Conservation (phyloP, 2,113 vertebrate genomes). For the Campylomormyrus numenius region DNA sequence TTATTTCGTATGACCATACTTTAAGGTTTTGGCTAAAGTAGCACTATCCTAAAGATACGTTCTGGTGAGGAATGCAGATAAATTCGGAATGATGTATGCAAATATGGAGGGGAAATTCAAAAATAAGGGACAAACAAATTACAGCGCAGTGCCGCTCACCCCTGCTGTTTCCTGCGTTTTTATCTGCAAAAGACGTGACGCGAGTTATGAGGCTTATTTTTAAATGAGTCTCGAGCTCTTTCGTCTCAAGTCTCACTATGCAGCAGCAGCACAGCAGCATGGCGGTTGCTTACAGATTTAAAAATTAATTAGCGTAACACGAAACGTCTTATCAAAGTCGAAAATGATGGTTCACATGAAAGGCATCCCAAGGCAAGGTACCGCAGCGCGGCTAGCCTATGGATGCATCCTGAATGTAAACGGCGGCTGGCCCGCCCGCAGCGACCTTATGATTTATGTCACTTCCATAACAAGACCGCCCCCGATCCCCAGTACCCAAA, state of each 20-base stretch:
- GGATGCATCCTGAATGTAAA: background rate
- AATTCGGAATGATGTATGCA: background rate
- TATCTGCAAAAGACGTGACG: conserved; percentile 4
- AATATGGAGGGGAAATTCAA: background rate
- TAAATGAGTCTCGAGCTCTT: background rate
- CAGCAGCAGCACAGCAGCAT: background rate
- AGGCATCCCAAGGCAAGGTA: background rate
- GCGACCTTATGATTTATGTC: background rate
- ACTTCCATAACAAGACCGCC: background rate
- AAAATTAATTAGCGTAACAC: conserved; percentile 1
- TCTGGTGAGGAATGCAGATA: background rate
- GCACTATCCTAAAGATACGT: background rate
- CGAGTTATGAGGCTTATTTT: background rate
- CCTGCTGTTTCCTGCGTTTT: background rate
- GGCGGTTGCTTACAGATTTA: background rate
- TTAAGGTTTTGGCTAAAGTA: background rate
- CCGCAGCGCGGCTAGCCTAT: background rate
- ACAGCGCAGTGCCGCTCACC: background rate
- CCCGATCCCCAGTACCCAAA: background rate
- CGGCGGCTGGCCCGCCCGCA: background rate
- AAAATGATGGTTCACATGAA: conserved; percentile 5
- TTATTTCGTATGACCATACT: background rate
- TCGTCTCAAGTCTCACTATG: background rate
- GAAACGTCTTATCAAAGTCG: background rate
- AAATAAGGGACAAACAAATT: background rate